These are phyloP conservation scores for Hemibagrus guttatus DNA, from an alignment of 2,797 vertebrate genomes.

Conservation along the genomic window DNA sequence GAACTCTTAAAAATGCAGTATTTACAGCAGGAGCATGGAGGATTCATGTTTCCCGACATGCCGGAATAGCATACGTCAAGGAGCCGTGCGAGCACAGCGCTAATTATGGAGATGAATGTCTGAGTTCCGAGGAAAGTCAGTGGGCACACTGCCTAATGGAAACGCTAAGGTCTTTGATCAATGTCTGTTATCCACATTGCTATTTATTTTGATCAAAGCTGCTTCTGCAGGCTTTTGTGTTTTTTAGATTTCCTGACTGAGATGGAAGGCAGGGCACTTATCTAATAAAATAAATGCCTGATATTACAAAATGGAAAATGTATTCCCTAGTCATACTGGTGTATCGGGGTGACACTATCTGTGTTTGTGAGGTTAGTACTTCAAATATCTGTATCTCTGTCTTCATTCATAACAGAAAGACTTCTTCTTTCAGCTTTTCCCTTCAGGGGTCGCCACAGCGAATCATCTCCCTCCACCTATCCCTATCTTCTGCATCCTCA, in stretches of 20 bases:
- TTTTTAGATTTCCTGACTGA: constrained; percentile 21
- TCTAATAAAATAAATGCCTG: constrained; percentile 22
- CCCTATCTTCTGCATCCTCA: no score
- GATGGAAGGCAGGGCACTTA: constrained; percentile 26
- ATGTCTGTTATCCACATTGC: constrained; percentile 1
- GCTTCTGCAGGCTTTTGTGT: constrained; percentile 26
- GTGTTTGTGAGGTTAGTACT: background rate
- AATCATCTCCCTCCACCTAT: no score
- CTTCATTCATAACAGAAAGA: background rate
- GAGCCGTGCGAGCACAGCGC: constrained; percentile 33
- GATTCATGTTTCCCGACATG: constrained; percentile 26
- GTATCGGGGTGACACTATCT: background rate
- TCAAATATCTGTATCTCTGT: background rate
- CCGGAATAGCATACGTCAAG: constrained; percentile 16
- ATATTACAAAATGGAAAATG: background rate
- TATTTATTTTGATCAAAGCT: constrained; percentile 30
- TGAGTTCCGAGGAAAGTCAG: constrained; percentile 22
- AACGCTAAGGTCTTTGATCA: constrained; percentile 35
- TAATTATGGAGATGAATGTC: constrained; percentile 53
- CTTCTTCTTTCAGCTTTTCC: no score
- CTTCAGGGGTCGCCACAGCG: no score
- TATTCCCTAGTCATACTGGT: constrained; percentile 5
- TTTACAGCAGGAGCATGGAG: constrained; percentile 6
- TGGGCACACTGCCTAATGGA: constrained; percentile 40
- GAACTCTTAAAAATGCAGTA: background rate